These are phyloP conservation scores for Pipistrellus nathusii DNA, from an alignment of 2,797 vertebrate genomes.

Conservation along the genomic window DNA sequence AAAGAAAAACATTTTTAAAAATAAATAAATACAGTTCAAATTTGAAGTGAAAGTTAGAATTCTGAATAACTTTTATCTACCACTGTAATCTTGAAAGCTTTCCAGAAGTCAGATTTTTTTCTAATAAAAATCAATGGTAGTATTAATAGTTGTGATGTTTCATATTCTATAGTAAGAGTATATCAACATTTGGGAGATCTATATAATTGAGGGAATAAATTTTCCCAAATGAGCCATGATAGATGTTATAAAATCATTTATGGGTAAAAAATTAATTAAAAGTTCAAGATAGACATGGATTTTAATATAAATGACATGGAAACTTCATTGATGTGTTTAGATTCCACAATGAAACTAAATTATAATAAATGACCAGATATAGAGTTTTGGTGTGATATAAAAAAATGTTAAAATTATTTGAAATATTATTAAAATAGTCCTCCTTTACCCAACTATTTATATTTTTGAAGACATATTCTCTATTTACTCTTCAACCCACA, in stretches of 20 bases:
- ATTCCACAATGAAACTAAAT: background rate
- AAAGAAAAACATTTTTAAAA: no score
- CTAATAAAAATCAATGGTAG: background rate
- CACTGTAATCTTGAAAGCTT: background rate
- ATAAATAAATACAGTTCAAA: background rate
- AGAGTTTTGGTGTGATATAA: background rate
- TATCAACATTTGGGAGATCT: background rate
- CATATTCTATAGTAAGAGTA: background rate
- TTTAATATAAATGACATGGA: background rate
- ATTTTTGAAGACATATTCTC: background rate
- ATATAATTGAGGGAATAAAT: background rate
- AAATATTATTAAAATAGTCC: conserved; percentile 5
- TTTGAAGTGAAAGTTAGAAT: conserved; percentile 31
- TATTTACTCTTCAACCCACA: background rate
- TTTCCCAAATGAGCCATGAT: background rate
- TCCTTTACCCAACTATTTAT: background rate
- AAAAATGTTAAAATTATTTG: background rate
- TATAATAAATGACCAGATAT: background rate
- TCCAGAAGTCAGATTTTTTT: background rate
- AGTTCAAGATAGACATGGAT: background rate
- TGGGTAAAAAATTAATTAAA: background rate
- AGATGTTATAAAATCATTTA: background rate
- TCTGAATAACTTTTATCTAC: background rate
- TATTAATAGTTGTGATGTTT: background rate
- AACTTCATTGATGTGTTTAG: background rate